Conservation (phyloP, 2,797 vertebrate genomes). For the Euthynnus affinis region DNA sequence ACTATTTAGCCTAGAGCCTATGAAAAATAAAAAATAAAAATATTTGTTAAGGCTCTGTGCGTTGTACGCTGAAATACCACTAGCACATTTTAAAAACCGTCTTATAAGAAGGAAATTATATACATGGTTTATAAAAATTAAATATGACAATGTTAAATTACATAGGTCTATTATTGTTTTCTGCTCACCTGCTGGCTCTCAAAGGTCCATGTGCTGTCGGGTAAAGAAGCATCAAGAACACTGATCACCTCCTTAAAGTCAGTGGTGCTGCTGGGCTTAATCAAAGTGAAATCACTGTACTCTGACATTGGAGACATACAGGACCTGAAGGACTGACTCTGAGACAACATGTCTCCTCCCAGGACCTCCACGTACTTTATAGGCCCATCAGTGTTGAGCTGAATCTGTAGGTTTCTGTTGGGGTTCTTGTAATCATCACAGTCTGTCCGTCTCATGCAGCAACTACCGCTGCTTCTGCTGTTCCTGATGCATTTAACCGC, state of each 20-base stretch:
- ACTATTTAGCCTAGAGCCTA: neutral
- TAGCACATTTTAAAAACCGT: neutral
- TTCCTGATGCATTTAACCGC: constrained; percentile 77
- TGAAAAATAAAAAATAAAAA: neutral
- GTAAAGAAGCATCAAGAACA: constrained; percentile 71
- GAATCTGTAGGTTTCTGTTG: constrained; percentile 82
- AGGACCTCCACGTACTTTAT: constrained; percentile 84
- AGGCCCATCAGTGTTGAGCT: constrained; percentile 81
- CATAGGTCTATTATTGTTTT: too few species aligned
- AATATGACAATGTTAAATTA: neutral
- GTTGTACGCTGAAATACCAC: too few species aligned
- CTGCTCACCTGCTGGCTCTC: constrained; percentile 74
- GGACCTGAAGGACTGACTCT: constrained; percentile 84
- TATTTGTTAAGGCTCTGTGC: too few species aligned
- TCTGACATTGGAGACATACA: constrained; percentile 82
- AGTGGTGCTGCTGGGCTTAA: constrained; percentile 79
- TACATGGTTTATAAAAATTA: too few species aligned
- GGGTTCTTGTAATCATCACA: constrained; percentile 79
- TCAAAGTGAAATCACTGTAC: constrained; percentile 81
- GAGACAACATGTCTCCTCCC: constrained; percentile 81
- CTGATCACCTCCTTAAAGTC: constrained; percentile 75
- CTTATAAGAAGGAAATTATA: neutral
- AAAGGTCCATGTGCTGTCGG: constrained; percentile 73
- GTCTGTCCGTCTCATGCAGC: constrained; percentile 68
- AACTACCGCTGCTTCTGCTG: constrained; percentile 66